Conservation (phyloP, 2,888 invertebrate genomes). For the Portevinia maculata region DNA sequence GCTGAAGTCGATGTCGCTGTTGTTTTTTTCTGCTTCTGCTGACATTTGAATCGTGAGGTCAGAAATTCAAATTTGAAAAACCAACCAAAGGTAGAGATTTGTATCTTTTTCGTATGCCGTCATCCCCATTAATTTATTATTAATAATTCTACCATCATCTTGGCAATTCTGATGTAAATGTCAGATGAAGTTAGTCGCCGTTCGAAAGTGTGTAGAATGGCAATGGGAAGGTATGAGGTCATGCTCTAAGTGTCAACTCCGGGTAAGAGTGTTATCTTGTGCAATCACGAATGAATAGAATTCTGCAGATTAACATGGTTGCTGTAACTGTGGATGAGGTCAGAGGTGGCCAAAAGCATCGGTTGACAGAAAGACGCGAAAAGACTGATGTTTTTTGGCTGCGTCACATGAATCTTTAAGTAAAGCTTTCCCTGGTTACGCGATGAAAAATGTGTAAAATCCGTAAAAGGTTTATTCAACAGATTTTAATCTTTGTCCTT, state of each 20-base stretch:
- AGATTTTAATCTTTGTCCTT: constrained; percentile 51
- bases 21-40: constrained; percentile 8
- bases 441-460: neutral
- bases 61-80: constrained; percentile 50
- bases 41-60: constrained; percentile 65
- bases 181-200: constrained; percentile 50
- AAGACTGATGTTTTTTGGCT: constrained; percentile 10
- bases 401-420: constrained; percentile 4
- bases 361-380: constrained; percentile 48
- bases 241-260: constrained; percentile 57
- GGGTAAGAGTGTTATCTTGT: constrained; percentile 35
- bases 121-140: constrained; percentile 59
- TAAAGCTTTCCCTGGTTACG: neutral
- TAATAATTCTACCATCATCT: constrained; percentile 65
- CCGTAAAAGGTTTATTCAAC: constrained; percentile 21
- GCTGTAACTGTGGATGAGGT: constrained; percentile 41
- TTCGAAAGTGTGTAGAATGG: constrained; percentile 48
- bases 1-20: constrained; percentile 15
- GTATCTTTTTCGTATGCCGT: constrained; percentile 42
- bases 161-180: constrained; percentile 48
- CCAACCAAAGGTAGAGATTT: constrained; percentile 46
- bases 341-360: constrained; percentile 50
- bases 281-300: constrained; percentile 59
- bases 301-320: constrained; percentile 55
- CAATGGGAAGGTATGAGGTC: constrained; percentile 62